These are phyloP conservation scores for Charadrius vociferus DNA, from an alignment of 2,113 vertebrate genomes.

Conservation along the genomic window DNA sequence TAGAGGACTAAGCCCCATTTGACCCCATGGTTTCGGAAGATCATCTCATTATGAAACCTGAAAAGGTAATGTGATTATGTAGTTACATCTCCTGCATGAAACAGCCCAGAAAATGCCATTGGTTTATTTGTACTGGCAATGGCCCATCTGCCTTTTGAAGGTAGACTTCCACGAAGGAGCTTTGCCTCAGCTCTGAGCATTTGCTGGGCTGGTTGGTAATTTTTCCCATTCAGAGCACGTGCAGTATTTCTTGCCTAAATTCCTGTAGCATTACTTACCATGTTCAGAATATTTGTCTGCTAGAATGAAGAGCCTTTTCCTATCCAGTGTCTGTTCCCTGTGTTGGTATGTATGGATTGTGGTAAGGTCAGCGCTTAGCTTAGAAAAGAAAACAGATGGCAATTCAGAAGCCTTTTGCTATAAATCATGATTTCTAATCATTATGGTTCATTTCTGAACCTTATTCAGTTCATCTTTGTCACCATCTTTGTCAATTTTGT, in stretches of 20 bases:
- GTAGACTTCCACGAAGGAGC: background rate
- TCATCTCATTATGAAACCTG: background rate
- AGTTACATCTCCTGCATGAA: background rate
- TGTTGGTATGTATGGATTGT: background rate
- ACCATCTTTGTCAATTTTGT: too few species aligned
- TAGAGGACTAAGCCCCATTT: background rate
- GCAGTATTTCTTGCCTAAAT: background rate
- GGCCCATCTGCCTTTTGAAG: background rate
- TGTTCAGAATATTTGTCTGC: background rate
- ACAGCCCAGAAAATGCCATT: background rate
- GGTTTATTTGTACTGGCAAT: fast-evolving
- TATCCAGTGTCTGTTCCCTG: background rate
- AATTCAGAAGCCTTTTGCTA: background rate
- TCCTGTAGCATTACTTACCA: background rate
- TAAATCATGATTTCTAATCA: background rate
- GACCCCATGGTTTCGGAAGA: background rate
- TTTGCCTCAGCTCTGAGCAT: background rate
- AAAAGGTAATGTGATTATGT: background rate
- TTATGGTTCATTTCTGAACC: background rate
- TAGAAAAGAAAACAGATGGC: background rate
- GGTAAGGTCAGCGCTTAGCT: background rate
- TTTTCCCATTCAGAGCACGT: background rate
- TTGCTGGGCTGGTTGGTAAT: background rate
- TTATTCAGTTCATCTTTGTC: background rate
- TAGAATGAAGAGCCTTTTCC: background rate